Conservation (phyloP, 2,113 vertebrate species). For the Pelecanus crispus region DNA sequence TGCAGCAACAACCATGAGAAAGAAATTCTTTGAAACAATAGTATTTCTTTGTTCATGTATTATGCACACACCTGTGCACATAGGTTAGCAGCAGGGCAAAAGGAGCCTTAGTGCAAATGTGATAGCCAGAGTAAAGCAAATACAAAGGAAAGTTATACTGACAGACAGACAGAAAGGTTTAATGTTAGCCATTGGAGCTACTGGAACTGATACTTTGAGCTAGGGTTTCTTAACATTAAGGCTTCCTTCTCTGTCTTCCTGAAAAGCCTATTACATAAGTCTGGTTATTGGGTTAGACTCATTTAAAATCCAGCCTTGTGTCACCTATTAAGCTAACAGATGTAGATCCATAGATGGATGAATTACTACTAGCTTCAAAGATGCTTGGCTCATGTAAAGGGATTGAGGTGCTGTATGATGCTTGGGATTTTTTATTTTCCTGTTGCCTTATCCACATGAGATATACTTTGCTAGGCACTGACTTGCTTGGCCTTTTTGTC, state of each 20-base stretch:
- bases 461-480: conserved; percentile 43
- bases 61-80: conserved; percentile 41
- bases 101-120: conserved; percentile 26
- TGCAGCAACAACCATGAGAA: background rate
- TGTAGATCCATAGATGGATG: conserved; percentile 20
- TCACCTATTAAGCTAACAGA: conserved; percentile 47
- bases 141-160: conserved; percentile 4
- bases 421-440: conserved; percentile 34
- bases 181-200: background rate
- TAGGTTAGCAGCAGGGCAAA: conserved; percentile 30
- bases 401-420: background rate
- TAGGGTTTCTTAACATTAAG: conserved; percentile 52
- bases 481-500: conserved; percentile 52
- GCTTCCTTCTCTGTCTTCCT: conserved; percentile 11
- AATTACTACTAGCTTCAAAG: conserved; percentile 27
- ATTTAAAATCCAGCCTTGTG: conserved; percentile 43
- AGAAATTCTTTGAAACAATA: conserved; percentile 12
- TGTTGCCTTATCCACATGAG: conserved; percentile 40
- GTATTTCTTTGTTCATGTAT: conserved; percentile 27
- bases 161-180: conserved; percentile 40
- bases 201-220: conserved; percentile 47
- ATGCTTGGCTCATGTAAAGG: background rate
- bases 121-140: conserved; percentile 12
- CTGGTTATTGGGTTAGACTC: conserved; percentile 31
- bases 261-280: conserved; percentile 23